Conservation (phyloP, 2,888 invertebrate species). For the Phorcus lineatus region DNA sequence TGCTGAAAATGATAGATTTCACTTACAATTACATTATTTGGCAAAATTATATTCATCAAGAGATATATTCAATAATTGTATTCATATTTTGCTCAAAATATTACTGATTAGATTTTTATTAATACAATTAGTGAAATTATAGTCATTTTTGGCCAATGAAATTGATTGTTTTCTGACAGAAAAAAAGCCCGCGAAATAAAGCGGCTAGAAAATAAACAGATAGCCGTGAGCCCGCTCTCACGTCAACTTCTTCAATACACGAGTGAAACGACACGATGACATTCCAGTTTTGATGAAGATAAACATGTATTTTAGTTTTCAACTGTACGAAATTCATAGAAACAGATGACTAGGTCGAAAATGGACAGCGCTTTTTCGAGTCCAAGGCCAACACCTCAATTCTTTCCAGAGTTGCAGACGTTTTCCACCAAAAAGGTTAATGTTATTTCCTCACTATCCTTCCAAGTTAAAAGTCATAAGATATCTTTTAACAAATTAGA, state of each 20-base stretch:
- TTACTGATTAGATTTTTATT: too few species aligned
- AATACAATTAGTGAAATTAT: too few species aligned
- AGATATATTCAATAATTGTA: too few species aligned
- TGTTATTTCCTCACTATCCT: neutral
- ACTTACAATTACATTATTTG: too few species aligned
- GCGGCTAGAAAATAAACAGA: neutral
- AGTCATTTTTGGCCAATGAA: conserved; percentile 37
- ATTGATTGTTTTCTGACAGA: conserved; percentile 30
- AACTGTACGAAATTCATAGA: conserved; percentile 15
- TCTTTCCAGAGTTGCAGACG: conserved; percentile 64
- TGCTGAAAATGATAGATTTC: too few species aligned
- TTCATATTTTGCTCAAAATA: too few species aligned
- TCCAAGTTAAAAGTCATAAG: too few species aligned
- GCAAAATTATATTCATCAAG: too few species aligned
- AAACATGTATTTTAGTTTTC: neutral
- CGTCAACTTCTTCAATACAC: neutral
- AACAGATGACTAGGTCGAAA: conserved; percentile 16
- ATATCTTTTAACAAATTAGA: too few species aligned
- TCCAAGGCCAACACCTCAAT: conserved; percentile 70
- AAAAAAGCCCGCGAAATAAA: conserved; percentile 47
- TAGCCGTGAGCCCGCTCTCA: neutral
- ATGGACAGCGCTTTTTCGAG: conserved; percentile 48
- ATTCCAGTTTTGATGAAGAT: neutral
- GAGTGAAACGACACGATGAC: neutral
- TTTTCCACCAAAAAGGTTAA: conserved; percentile 73